Evolutionary conservation across 2,113 vertebrate species (phyloP), one percentile per base, ranked within the genome.

Genomic region (Pseudois nayaur): DNA sequence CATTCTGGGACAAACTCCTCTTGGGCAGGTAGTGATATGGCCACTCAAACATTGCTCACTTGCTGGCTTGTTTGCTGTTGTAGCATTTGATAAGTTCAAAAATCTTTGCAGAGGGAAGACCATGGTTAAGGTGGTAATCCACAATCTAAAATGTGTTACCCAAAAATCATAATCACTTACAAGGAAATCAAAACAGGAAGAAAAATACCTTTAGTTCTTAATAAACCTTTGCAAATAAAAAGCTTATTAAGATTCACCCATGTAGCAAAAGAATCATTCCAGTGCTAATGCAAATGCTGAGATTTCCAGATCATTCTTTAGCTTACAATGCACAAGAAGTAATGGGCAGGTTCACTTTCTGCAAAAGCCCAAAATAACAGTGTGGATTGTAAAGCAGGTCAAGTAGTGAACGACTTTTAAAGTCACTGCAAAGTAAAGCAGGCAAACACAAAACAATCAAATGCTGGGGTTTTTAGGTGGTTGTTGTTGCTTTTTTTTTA

Each of bases 401-500:
- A 23, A 21, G 17, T 15, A 60, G 45, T 64, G 25, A 57, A n/a
- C 3, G 17, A 64, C 23, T 55, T 67, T 12, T 21, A 40, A 52
- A 84, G 52, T 13, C 64, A 45, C 9, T 36, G 19, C 14, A 50
- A 31, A 81, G 21, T 11, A 50, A 78, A 59, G 40, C 50, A 86
- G 33, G n/a, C 31, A 81, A n/a, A 33, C 3, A 12, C 25, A 10
- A 4, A 13, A 36, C 5, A 31, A 15, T 1, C 62, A 36, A 33
- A 19, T 1, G 8, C 17, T 13, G 15, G 17, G 5, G 4, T 27
- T 17, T 74, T 43, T 15, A 17, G 71, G 5, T 15, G 3, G n/a
- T 9, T 1, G 62, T 23, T 40, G n/a, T 31, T 31, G 23, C 16
- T 15, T 48, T 8, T 9, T 67, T 48, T 96, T 99, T 98, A 99